phyloP scores from a whole-genome alignment of 2,113 vertebrate species.

The Ochotona curzoniae region DNA sequence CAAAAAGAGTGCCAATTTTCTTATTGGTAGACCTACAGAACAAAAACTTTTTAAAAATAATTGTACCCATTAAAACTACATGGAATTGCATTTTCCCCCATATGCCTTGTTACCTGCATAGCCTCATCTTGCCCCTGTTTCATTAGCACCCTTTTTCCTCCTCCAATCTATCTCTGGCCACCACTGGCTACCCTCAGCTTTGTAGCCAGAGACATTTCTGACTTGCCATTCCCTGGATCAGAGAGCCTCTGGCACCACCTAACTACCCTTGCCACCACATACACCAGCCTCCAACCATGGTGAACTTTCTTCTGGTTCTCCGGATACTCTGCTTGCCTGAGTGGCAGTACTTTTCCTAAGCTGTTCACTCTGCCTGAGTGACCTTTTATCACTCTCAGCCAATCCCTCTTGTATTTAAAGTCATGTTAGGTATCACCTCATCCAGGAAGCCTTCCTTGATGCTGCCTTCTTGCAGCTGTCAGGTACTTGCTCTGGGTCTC shows the following conservation, averaged over 20 bases:
- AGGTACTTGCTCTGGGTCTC: neutral
- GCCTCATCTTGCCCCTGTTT: neutral
- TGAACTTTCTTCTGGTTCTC: neutral
- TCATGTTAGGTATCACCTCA: neutral
- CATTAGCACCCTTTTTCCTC: neutral
- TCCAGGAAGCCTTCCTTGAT: neutral
- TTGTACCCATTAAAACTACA: neutral
- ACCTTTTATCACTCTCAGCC: neutral
- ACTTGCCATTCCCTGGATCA: neutral
- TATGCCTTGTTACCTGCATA: neutral
- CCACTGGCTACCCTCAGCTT: neutral
- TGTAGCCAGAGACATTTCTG: neutral
- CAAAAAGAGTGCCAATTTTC: neutral
- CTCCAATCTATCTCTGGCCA: slow-evolving; percentile 4
- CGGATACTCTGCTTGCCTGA: neutral
- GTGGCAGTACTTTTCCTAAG: neutral
- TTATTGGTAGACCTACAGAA: neutral
- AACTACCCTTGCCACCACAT: too few relatives aligned
- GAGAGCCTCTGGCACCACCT: neutral
- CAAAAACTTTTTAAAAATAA: neutral
- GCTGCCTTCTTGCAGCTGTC: neutral
- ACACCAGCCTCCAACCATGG: neutral
- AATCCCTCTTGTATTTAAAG: neutral
- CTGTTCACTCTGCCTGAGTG: neutral
- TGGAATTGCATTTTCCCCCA: neutral